Base-by-base conservation (phyloP, 2,113 vertebrate genomes). In the Apus apus region DNA sequence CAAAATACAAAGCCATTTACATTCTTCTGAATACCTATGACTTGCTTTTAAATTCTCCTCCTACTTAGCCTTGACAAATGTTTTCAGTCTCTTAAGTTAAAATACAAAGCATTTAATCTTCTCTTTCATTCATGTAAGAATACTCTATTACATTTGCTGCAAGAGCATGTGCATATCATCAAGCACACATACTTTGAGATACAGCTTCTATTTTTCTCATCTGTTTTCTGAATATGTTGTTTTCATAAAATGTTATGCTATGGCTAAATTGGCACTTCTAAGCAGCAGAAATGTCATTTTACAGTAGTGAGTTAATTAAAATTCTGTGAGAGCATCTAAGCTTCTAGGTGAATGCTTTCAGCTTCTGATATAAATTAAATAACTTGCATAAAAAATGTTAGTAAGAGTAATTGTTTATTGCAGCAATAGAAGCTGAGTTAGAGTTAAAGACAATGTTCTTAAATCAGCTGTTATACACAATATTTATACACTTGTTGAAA, bases 1-100 rank as follows among this genome's bases (percentile, higher is more conserved):
- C 96, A 98, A 96, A 98, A 88, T 87, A 93, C 94, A 93, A 97
- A 96, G 50, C 79, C 96, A 60, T 98, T 98, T 97, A 76, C 96
- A 75, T 91, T 98, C 95, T 98, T 98, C 91, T 98, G 96, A 98
- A 80, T 77, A 93, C 90, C 86, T 97, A 94, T 92, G 43, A 85
- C 87, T 97, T 96, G 84, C 75, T 97, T 96, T 94, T 89, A 76
- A 94, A 94, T 96, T 96, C 12, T 91, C 96, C 87, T 91, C 84
- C 67, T 96, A 65, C 84, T 97, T 83, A 96, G 32, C 95, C 92
- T 97, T 97, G 94, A 94, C 77, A 96, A 93, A 87, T 51, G 85
- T 94, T 79, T 96, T 79, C 48, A 56, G 34, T 78, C 95, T 97
- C 87, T 87, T 74, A 67, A 84, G 90, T 90, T 90, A 91, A 97